phyloP scores from a whole-genome alignment of 2,797 vertebrate genomes.

The Falco columbarius region DNA sequence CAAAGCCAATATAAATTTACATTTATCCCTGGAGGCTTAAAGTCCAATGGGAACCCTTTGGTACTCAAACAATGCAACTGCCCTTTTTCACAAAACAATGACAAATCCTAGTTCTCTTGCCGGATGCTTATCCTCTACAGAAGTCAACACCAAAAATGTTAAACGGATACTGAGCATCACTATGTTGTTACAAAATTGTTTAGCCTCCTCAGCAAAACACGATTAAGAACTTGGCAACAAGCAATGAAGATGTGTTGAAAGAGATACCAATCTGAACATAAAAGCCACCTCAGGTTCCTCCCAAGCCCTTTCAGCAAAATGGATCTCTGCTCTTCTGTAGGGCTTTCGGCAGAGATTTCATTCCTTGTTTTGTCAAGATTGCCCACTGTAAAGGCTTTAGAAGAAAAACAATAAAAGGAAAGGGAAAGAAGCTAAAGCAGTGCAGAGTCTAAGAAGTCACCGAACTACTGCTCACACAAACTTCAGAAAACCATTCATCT shows the following conservation, averaged over 20 bases:
- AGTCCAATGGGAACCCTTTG: constrained; percentile 20
- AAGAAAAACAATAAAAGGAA: neutral
- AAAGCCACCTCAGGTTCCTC: constrained; percentile 13
- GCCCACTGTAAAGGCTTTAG: neutral
- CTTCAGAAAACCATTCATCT: constrained; percentile 24
- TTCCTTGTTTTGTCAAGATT: neutral
- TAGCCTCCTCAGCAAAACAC: neutral
- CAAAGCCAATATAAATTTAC: constrained; percentile 20
- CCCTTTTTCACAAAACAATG: constrained; percentile 29
- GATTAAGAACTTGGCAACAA: neutral
- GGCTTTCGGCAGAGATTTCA: neutral
- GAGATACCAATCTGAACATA: neutral
- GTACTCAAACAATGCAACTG: constrained; percentile 46
- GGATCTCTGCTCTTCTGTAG: neutral
- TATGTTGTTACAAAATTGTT: neutral
- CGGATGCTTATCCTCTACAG: constrained; percentile 18
- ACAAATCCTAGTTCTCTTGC: constrained; percentile 4
- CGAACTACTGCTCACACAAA: neutral
- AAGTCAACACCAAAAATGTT: neutral
- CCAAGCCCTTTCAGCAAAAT: neutral
- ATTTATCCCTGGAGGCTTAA: constrained; percentile 31
- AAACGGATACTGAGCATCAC: neutral
- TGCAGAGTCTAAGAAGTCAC: neutral
- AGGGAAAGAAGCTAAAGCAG: neutral
- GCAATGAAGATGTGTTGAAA: neutral